These are phyloP conservation scores for Pygoscelis adeliae DNA, from an alignment of 2,113 vertebrate species.

Conservation along the genomic window DNA sequence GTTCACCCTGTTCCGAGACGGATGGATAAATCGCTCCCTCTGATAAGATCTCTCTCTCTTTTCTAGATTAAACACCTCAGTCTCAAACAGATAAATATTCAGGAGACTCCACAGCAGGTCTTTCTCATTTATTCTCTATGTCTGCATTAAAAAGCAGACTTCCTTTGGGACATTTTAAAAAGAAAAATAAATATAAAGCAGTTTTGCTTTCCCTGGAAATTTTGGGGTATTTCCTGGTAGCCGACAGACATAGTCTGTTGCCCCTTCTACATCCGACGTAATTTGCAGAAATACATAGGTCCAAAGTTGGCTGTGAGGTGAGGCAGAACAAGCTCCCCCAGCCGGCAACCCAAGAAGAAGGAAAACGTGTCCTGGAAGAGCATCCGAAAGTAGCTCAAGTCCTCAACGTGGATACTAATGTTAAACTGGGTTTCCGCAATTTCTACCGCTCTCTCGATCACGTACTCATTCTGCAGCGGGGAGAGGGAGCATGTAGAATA, in stretches of 20 bases:
- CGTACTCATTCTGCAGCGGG: slow-evolving; percentile 87
- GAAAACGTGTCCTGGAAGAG: slow-evolving; percentile 85
- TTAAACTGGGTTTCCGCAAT: slow-evolving; percentile 77
- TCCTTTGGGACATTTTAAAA: background rate
- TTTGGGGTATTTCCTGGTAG: accelerated
- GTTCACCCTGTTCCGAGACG: background rate
- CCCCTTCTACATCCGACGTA: slow-evolving; percentile 74
- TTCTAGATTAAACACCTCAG: background rate
- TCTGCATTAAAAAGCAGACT: background rate
- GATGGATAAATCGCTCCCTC: background rate
- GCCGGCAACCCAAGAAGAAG: slow-evolving; percentile 78
- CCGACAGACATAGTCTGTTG: background rate
- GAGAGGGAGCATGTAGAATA: slow-evolving; percentile 95
- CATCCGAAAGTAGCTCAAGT: slow-evolving; percentile 76
- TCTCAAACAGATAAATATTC: background rate
- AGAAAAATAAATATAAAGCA: slow-evolving; percentile 6
- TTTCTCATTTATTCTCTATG: background rate
- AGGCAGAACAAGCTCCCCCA: slow-evolving; percentile 91
- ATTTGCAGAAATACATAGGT: slow-evolving; percentile 93
- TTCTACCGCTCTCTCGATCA: slow-evolving; percentile 83
- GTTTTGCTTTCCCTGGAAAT: background rate
- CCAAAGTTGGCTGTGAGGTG: slow-evolving; percentile 94
- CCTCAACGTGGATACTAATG: slow-evolving; percentile 75
- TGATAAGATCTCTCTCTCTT: background rate
- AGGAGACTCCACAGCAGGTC: background rate